Conservation (phyloP, 1,140 invertebrate species). For the Diorhabda elongata region DNA sequence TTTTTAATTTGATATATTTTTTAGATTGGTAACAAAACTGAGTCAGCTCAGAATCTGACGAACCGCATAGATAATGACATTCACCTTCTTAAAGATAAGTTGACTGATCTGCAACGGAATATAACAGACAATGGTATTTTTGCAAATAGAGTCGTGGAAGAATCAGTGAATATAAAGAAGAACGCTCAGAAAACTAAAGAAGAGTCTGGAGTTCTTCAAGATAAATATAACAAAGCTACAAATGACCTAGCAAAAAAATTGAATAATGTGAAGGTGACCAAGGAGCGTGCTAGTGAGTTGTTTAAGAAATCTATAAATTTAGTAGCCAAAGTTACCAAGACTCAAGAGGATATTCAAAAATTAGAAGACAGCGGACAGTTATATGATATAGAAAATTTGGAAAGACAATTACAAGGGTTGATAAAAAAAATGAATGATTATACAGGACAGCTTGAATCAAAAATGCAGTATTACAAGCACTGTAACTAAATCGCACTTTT, state of each 20-base stretch:
- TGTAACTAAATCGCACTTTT: constrained; percentile 29
- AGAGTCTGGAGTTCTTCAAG: constrained; percentile 34
- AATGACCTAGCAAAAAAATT: constrained; percentile 33
- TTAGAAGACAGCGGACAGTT: constrained; percentile 45
- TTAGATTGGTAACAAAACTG: constrained; percentile 39
- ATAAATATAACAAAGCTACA: constrained; percentile 35
- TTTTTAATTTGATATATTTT: constrained; percentile 11
- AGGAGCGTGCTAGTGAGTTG: constrained; percentile 36
- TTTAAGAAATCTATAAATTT: constrained; percentile 39
- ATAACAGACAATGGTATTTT: constrained; percentile 40
- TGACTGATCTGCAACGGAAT: constrained; percentile 38
- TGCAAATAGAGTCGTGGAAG: constrained; percentile 39
- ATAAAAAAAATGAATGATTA: constrained; percentile 43
- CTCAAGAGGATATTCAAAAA: constrained; percentile 38
- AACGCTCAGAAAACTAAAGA: constrained; percentile 35
- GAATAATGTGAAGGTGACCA: constrained; percentile 37
- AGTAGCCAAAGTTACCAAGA: constrained; percentile 36
- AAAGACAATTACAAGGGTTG: constrained; percentile 45
- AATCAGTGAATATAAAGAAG: constrained; percentile 37
- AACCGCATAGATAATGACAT: constrained; percentile 31
- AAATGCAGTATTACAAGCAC: constrained; percentile 39
- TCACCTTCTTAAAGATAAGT: constrained; percentile 33
- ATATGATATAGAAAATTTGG: constrained; percentile 37
- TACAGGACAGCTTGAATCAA: constrained; percentile 31
- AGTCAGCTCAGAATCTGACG: constrained; percentile 35